Percentiles rank a stretch among this genome's conserved stretches.
Conservation (phyloP, 1,140 invertebrate genomes). For the Teleopsis dalmanni region DNA sequence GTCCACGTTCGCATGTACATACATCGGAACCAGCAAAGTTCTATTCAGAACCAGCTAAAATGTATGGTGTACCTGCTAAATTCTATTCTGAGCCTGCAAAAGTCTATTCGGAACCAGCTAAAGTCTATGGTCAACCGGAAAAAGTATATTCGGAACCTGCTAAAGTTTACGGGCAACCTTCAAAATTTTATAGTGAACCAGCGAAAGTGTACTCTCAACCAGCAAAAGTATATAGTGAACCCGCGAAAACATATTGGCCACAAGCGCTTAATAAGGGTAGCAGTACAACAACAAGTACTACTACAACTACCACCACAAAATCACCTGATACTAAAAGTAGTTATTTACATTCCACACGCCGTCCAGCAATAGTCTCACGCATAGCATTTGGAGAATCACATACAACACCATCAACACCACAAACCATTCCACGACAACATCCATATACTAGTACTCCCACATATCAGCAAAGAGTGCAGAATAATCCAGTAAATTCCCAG, state of each 20-base stretch:
- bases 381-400: slow-evolving; percentile 39
- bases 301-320: slow-evolving; percentile 7
- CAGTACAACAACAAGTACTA: slow-evolving; percentile 3
- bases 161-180: slow-evolving; percentile 56
- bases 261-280: slow-evolving; percentile 20
- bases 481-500: slow-evolving; percentile 15
- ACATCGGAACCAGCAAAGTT: slow-evolving; percentile 42
- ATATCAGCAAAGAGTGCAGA: slow-evolving; percentile 7
- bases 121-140: slow-evolving; percentile 57
- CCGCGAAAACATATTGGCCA: slow-evolving; percentile 46
- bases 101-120: slow-evolving; percentile 56
- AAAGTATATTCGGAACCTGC: slow-evolving; percentile 57
- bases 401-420: slow-evolving; percentile 32
- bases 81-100: slow-evolving; percentile 57
- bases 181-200: slow-evolving; percentile 47
- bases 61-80: slow-evolving; percentile 52
- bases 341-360: slow-evolving; percentile 21
- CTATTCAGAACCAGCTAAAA: slow-evolving; percentile 47
- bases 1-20: slow-evolving; percentile 18
- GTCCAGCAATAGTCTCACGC: slow-evolving; percentile 44
- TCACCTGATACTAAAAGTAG: not conserved
- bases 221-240: slow-evolving; percentile 49
- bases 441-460: not conserved
- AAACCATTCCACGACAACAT: slow-evolving; percentile 1
- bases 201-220: slow-evolving; percentile 49